phyloP scores from a whole-genome alignment of 2,888 invertebrate species.

The Sialis fuliginosa region DNA sequence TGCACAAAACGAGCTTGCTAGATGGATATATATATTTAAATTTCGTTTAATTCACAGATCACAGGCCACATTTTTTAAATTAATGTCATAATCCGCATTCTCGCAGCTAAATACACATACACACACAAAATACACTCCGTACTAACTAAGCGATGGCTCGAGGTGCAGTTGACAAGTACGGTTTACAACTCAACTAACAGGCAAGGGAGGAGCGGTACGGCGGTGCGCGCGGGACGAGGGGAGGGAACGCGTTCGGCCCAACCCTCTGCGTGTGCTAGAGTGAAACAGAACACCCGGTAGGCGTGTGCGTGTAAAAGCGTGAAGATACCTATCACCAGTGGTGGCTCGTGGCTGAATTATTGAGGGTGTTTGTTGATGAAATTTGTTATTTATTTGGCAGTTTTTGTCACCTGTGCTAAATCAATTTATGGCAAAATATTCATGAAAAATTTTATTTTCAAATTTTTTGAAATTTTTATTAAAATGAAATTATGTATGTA shows the following conservation, averaged over 20 bases:
- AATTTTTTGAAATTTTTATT: too few relatives aligned
- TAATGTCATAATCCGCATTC: background rate
- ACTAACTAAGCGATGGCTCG: background rate
- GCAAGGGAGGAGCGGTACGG: conserved; percentile 13
- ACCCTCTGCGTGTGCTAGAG: background rate
- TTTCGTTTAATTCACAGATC: too few relatives aligned
- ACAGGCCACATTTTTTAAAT: too few relatives aligned
- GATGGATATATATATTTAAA: too few relatives aligned
- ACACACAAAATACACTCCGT: background rate
- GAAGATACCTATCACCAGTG: background rate
- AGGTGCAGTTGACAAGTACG: conserved; percentile 23
- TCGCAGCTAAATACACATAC: background rate
- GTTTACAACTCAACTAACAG: conserved; percentile 30
- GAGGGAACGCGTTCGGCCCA: conserved; percentile 14
- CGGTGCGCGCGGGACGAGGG: conserved; percentile 15
- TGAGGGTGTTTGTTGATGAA: too few relatives aligned
- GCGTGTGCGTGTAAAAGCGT: background rate
- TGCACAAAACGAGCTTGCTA: too few relatives aligned
- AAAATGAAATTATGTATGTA: too few relatives aligned
- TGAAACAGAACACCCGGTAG: background rate
- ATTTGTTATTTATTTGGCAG: too few relatives aligned
- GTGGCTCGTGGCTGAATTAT: background rate
- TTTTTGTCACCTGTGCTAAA: too few relatives aligned
- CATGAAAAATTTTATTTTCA: too few relatives aligned
- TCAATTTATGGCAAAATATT: too few relatives aligned